Evolutionary conservation across 35 echinoderm and acorn worm species (phyloP), one percentile per base, ranked within the genome.

Genomic region (Diadema setosum): DNA sequence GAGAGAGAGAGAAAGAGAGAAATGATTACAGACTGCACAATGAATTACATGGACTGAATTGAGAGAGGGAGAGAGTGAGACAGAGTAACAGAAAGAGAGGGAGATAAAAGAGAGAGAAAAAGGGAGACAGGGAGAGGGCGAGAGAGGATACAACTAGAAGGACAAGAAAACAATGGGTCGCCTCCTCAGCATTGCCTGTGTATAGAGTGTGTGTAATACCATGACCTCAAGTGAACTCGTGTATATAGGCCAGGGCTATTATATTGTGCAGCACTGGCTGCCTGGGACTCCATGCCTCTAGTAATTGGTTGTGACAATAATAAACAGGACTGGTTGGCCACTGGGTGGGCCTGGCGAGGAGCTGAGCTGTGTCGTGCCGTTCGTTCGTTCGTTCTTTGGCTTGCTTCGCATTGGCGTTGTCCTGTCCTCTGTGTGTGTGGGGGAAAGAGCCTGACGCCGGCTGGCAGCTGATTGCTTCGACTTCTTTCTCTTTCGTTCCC

Each of bases 221-320:
- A 41, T 78, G 73, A 78, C 73, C 73, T 78, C 73, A 78, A 78
- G 37, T 78, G 73, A 78, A 78, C 73, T 44, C 73, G 35, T 42
- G 73, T 78, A 78, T 78, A 42, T 78, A 78, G 73, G 73, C 73
- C 73, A 78, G 36, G 73, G 73, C 34, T 78, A 78, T 78, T 44
- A 78, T 78, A 78, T 78, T 78, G n/a, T 78, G 73, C 73, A 42
- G 73, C 73, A 78, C 40, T 24, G 73, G 35, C 73, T 35, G 73
- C 34, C 73, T 41, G 35, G 35, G 44, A 41, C 73, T 78, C 73
- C 73, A 33, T 78, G 40, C 35, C 73, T 78, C 73, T 17, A 44
- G 73, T 78, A 78, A 78, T 78, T 78, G 73, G 73, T 78, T 78
- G 73, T 78, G 73, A 78, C 73, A 78, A 78, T 78, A 78, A 78